Evolutionary conservation across 2,888 invertebrate species (phyloP).

Genomic region (Andrena chrysosceles): DNA sequence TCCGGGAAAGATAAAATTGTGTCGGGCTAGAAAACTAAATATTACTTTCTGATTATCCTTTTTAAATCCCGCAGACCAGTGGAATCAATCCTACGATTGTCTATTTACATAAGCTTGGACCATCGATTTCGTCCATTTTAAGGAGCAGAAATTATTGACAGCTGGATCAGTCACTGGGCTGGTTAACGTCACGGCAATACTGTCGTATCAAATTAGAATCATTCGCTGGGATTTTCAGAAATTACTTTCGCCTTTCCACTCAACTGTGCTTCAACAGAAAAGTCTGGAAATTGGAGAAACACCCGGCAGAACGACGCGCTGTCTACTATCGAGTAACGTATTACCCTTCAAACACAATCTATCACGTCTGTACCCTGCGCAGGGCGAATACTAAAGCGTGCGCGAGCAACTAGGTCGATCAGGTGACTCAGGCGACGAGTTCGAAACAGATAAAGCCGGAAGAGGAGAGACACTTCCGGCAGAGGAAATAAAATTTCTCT

Average conservation of each 20-base stretch:
- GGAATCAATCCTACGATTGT: not conserved
- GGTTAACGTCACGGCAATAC: not conserved
- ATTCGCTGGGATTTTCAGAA: not conserved
- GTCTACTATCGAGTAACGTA: not conserved
- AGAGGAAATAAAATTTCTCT: conserved; percentile 75
- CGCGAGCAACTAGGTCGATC: conserved; percentile 41
- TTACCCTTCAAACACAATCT: not conserved
- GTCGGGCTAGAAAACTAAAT: no score
- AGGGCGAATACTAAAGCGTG: conserved; percentile 6
- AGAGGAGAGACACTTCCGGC: conserved; percentile 60
- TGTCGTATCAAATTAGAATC: not conserved
- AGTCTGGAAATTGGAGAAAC: not conserved
- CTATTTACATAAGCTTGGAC: not conserved
- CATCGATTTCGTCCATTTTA: not conserved
- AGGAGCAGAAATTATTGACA: not conserved
- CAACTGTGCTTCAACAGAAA: not conserved
- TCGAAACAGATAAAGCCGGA: conserved; percentile 65
- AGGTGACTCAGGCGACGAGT: conserved; percentile 58
- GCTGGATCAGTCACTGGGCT: not conserved
- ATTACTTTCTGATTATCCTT: not conserved
- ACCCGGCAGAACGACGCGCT: not conserved
- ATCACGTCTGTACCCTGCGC: not conserved
- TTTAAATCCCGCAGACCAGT: not conserved
- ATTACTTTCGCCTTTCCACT: not conserved
- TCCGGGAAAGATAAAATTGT: no score